A percentile compares a stretch with the other conserved stretches of the same genome.
These are phyloP conservation scores for Piscicola geometra DNA, from an alignment of 2,888 invertebrate genomes.

Conservation along the genomic window DNA sequence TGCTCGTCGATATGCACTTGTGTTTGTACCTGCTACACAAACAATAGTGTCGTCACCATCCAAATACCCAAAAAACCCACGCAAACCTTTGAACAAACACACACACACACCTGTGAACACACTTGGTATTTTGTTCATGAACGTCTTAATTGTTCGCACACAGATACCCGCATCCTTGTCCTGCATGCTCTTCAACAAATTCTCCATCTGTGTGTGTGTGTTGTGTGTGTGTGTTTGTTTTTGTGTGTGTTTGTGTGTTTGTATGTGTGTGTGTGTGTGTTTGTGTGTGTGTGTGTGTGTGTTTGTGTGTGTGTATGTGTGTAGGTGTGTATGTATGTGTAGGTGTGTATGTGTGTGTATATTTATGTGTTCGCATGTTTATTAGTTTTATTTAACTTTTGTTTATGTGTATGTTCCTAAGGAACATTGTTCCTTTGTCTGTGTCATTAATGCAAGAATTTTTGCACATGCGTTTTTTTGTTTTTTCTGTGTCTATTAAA, in stretches of 20 bases:
- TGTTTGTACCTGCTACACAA: too few relatives aligned
- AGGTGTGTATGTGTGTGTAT: neutral
- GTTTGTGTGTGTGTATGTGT: neutral
- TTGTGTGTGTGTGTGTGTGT: slow-evolving; percentile 17
- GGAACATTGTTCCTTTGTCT: too few relatives aligned
- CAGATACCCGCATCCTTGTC: slow-evolving; percentile 4
- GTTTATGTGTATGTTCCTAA: too few relatives aligned
- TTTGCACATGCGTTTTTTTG: too few relatives aligned
- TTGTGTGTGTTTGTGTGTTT: slow-evolving; percentile 15
- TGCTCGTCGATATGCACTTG: too few relatives aligned
- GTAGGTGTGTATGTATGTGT: neutral
- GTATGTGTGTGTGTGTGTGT: slow-evolving; percentile 25
- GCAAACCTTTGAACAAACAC: neutral
- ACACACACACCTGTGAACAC: slow-evolving; percentile 13
- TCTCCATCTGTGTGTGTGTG: neutral
- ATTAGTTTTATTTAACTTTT: too few relatives aligned
- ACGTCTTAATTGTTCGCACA: slow-evolving; percentile 1
- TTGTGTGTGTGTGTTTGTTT: neutral
- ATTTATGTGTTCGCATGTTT: too few relatives aligned
- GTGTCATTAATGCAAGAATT: too few relatives aligned
- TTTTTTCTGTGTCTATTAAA: too few relatives aligned
- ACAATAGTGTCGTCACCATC: too few relatives aligned
- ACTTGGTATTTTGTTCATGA: slow-evolving; percentile 15
- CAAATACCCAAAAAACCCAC: too few relatives aligned
- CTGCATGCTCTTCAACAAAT: slow-evolving; percentile 14